Conservation (phyloP, 2,797 vertebrate genomes). For the Adelosebastes latens region DNA sequence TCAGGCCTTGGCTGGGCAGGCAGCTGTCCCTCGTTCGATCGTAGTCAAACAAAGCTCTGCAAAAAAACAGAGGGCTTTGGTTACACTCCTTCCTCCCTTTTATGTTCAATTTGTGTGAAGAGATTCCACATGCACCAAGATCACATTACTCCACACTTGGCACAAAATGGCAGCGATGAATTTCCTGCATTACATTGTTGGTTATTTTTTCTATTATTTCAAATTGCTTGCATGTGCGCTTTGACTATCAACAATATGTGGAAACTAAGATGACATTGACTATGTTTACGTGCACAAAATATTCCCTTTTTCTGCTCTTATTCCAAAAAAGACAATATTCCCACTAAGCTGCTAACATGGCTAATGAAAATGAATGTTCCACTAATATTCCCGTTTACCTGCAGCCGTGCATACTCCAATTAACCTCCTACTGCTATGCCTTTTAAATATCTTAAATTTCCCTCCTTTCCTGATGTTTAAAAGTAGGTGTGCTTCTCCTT, state of each 20-base stretch:
- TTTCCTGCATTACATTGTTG: not conserved
- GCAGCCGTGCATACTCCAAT: not conserved
- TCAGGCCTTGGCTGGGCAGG: conserved; percentile 97
- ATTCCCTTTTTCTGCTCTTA: not conserved
- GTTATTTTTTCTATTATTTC: not conserved
- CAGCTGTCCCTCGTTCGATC: conserved; percentile 98
- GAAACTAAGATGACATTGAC: not conserved
- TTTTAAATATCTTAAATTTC: not conserved
- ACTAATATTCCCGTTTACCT: not conserved
- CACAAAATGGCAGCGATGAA: conserved; percentile 12
- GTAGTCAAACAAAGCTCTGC: conserved; percentile 97
- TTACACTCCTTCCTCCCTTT: conserved; percentile 28
- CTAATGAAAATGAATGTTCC: not conserved
- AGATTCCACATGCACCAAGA: not conserved
- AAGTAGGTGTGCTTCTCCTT: not conserved
- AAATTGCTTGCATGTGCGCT: not conserved
- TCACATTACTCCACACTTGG: conserved; percentile 5
- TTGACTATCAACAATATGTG: not conserved
- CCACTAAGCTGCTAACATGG: not conserved
- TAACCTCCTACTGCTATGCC: not conserved
- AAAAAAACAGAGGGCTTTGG: conserved; percentile 8
- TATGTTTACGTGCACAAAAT: too few species aligned
- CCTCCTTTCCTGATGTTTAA: not conserved
- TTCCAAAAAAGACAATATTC: not conserved
- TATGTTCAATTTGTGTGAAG: not conserved